Base-by-base conservation (phyloP, 1,140 invertebrate genomes). In the Nasonia vitripennis region DNA sequence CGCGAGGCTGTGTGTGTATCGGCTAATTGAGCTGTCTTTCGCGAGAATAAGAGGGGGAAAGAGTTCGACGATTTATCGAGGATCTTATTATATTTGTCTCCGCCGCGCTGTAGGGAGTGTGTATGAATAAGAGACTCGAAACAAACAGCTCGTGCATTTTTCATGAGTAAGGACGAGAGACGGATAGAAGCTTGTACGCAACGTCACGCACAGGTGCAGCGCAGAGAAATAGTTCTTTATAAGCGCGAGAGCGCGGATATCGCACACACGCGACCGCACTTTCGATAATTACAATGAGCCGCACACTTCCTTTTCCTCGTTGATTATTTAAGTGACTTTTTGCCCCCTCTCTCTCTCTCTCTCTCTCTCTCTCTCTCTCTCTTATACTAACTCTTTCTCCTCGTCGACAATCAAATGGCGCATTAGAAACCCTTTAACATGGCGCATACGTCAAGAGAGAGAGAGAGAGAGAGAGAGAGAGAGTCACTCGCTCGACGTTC, bases 151-250 rank as follows among this genome's bases (percentile, higher is more conserved):
- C 45, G 6, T 23, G 74, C 23, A 27, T 71, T 71, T 77, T 77
- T 27, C 62, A 68, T 79, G 17, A 14, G 31, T 27, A 45, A 45
- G 41, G 41, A 45, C 10, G 41, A 45, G 41, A 7, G 41, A 45
- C 34, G 34, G 0, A 31, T 2, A 79, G 51, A 67, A 31, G 27
- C 31, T 20, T 45, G 10, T 55, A 17, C 27, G 27, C 20, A 55
- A 55, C 51, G 51, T 55, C 51, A 55, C 12, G 17, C 51, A 55
- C 51, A 55, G 51, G 12, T 84, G 83, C 71, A 81, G 84, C 31
- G 12, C 41, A 4, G 81, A 86, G 87, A 87, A 88, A 87, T 86
- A 86, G 84, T 87, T 83, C 80, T 83, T 86, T 87, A 84, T 84
- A 84, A 70, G 84, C 85, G 86, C 83, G 85, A 87, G 85, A 86